Conservation (phyloP, 1,140 invertebrate species). For the Lasioglossum baleicum region DNA sequence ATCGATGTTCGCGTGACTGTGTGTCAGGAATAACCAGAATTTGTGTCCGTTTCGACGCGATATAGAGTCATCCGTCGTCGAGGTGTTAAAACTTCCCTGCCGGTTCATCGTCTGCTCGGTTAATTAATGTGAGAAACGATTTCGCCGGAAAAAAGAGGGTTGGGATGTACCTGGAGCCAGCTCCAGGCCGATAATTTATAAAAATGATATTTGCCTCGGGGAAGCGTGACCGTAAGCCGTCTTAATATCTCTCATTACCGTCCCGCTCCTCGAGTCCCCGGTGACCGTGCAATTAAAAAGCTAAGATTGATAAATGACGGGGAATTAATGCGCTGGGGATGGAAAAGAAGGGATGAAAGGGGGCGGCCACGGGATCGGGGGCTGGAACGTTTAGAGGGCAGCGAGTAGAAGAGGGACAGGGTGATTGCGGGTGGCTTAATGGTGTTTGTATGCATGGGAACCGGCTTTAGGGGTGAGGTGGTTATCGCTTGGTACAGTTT, state of each 20-base stretch:
- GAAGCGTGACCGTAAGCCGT: slow-evolving; percentile 54
- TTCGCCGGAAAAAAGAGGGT: background rate
- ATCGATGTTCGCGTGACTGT: no score
- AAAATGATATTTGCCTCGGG: slow-evolving; percentile 61
- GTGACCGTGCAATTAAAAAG: slow-evolving; percentile 76
- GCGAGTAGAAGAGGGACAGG: slow-evolving; percentile 51
- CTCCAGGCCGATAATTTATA: slow-evolving; percentile 42
- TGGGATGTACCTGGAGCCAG: background rate
- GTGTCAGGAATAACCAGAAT: no score
- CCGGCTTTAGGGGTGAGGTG: slow-evolving; percentile 55
- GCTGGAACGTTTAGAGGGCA: slow-evolving; percentile 40
- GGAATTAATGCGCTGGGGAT: slow-evolving; percentile 71
- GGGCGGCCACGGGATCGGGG: slow-evolving; percentile 37
- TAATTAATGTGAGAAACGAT: slow-evolving; percentile 28
- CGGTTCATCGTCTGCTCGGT: background rate
- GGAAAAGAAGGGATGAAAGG: slow-evolving; percentile 48
- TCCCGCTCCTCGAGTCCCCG: slow-evolving; percentile 53
- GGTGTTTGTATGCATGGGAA: slow-evolving; percentile 76
- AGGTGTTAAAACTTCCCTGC: background rate
- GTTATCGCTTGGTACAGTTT: slow-evolving; percentile 58
- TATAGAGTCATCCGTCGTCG: no score
- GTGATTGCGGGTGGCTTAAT: slow-evolving; percentile 75
- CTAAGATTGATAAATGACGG: slow-evolving; percentile 79
- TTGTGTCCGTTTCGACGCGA: no score
- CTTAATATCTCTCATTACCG: slow-evolving; percentile 69